Percentiles rank a stretch among this genome's conserved stretches.
Conservation (phyloP, 2,888 invertebrate genomes). For the Athrips mouffetella region DNA sequence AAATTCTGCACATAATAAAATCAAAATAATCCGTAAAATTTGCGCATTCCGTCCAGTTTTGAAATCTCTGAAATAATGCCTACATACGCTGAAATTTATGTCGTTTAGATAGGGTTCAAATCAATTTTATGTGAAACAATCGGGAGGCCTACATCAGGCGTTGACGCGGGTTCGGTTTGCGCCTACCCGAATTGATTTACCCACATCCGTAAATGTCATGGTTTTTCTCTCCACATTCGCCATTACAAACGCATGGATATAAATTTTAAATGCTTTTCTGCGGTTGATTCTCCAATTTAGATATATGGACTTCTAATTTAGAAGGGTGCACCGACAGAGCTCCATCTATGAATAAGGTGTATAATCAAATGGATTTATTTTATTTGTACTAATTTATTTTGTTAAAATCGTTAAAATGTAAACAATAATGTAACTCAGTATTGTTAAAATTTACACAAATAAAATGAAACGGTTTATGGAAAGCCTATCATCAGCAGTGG, state of each 20-base stretch:
- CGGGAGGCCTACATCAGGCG: conserved; percentile 35
- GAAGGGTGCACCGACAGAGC: too few relatives aligned
- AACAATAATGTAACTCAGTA: too few relatives aligned
- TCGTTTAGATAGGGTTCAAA: conserved; percentile 56
- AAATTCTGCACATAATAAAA: conserved; percentile 66
- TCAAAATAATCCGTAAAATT: not conserved
- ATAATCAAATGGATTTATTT: too few relatives aligned
- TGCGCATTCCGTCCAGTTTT: not conserved
- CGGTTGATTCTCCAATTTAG: not conserved
- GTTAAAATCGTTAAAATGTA: too few relatives aligned
- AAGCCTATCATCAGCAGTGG: too few relatives aligned
- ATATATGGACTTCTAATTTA: not conserved
- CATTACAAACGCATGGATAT: conserved; percentile 8
- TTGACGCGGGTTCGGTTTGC: conserved; percentile 67
- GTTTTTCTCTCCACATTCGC: conserved; percentile 42
- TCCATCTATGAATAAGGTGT: too few relatives aligned
- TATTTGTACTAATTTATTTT: too few relatives aligned
- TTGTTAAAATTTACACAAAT: too few relatives aligned
- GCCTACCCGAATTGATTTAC: conserved; percentile 62
- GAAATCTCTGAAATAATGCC: conserved; percentile 45
- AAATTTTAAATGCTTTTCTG: conserved; percentile 13
- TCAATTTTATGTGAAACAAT: conserved; percentile 63
- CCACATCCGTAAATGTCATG: conserved; percentile 68
- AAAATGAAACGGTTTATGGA: too few relatives aligned
- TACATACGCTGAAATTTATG: conserved; percentile 50